These are phyloP conservation scores for Adrianichthys oophorus DNA, from an alignment of 2,797 vertebrate genomes.

Conservation along the genomic window DNA sequence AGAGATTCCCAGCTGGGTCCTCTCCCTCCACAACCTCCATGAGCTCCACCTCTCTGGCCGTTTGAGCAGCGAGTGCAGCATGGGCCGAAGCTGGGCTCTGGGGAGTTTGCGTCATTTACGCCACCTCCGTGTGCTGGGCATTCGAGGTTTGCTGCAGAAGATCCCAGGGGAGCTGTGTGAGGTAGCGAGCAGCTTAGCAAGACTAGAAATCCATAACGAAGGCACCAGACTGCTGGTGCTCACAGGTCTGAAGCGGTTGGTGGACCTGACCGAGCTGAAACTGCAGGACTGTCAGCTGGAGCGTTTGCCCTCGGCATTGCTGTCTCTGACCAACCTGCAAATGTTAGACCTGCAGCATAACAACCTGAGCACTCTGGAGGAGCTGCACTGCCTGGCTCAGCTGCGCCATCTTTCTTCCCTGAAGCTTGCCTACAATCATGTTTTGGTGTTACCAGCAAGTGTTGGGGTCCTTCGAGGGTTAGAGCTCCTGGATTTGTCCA, in stretches of 20 bases:
- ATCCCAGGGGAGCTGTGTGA: conserved; percentile 77
- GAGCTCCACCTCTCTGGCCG: conserved; percentile 79
- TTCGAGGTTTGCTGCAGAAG: conserved; percentile 70
- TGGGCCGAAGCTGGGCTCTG: conserved; percentile 72
- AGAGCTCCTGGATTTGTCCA: conserved; percentile 77
- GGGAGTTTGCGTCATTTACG: conserved; percentile 71
- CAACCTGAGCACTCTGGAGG: conserved; percentile 76
- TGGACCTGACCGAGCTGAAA: conserved; percentile 67
- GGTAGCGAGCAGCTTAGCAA: conserved; percentile 67
- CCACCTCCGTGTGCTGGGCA: conserved; percentile 70
- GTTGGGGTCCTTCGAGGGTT: conserved; percentile 72
- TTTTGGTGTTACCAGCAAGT: conserved; percentile 67
- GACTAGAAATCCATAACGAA: conserved; percentile 78
- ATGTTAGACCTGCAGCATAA: conserved; percentile 77
- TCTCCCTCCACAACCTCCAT: conserved; percentile 73
- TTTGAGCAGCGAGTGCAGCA: conserved; percentile 64
- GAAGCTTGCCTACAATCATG: conserved; percentile 74
- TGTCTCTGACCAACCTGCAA: conserved; percentile 65
- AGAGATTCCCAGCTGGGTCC: conserved; percentile 78
- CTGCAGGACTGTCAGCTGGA: conserved; percentile 79
- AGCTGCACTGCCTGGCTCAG: conserved; percentile 74
- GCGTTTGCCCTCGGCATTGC: conserved; percentile 74
- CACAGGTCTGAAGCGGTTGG: conserved; percentile 70
- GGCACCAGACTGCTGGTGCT: conserved; percentile 73
- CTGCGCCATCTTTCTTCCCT: conserved; percentile 73